Conservation (phyloP, 2,888 invertebrate species). For the Raillietiella orientalis region DNA sequence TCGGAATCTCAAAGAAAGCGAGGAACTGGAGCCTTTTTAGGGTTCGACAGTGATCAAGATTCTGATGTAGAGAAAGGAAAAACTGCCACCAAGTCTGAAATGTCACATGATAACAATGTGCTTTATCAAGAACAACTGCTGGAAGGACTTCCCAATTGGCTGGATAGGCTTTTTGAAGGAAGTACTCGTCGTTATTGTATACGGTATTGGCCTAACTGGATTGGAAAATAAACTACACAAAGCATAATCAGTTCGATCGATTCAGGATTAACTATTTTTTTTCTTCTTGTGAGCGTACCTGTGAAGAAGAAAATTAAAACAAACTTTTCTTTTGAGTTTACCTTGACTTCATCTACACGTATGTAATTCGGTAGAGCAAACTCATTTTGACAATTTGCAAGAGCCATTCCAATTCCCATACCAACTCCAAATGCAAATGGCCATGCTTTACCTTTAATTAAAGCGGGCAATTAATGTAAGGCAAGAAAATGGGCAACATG, state of each 20-base stretch:
- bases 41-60: constrained; percentile 32
- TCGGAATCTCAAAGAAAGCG: constrained; percentile 1
- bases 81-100: constrained; percentile 12
- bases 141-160: constrained; percentile 78
- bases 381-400: constrained; percentile 49
- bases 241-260: constrained; percentile 6
- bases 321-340: constrained; percentile 4
- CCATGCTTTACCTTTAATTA: constrained; percentile 35
- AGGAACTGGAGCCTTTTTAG: constrained; percentile 37
- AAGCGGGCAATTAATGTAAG: no score
- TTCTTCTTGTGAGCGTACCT: no score
- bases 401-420: constrained; percentile 64
- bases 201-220: constrained; percentile 90
- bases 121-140: constrained; percentile 38
- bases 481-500: constrained; percentile 1
- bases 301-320: constrained; percentile 3
- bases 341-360: constrained; percentile 11
- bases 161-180: constrained; percentile 86
- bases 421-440: constrained; percentile 60
- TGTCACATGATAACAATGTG: constrained; percentile 12
- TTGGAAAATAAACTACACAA: constrained; percentile 10
- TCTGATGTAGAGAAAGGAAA: constrained; percentile 14
- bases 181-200: constrained; percentile 78
- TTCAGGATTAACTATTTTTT: no score
- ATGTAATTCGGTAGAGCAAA: constrained; percentile 13